phyloP scores from a whole-genome alignment of 1,140 invertebrate species.

The Drosophila melanica region DNA sequence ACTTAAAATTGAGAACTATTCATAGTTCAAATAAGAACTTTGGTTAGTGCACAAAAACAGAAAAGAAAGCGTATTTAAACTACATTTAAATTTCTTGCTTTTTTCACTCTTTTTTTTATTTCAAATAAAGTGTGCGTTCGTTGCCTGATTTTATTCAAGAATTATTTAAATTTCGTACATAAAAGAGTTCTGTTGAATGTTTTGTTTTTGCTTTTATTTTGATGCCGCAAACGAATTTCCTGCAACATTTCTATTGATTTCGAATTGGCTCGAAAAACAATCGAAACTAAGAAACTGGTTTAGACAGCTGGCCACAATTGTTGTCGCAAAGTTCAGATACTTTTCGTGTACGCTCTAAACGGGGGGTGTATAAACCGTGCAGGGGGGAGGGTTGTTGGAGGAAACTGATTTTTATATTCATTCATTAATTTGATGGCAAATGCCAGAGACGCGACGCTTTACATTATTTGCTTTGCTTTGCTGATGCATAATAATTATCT shows the following conservation, averaged over 20 bases:
- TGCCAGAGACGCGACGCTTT: conserved; percentile 24
- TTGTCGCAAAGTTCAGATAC: conserved; percentile 48
- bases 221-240: conserved; percentile 47
- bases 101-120: conserved; percentile 16
- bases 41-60: no score
- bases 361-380: neutral
- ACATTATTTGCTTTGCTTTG: conserved; percentile 22
- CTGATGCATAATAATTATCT: conserved; percentile 66
- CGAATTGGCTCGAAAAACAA: conserved; percentile 61
- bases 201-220: neutral
- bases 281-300: conserved; percentile 58
- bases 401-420: conserved; percentile 55
- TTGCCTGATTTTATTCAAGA: conserved; percentile 49
- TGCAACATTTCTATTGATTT: conserved; percentile 63
- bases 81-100: neutral
- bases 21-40: no score
- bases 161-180: conserved; percentile 63
- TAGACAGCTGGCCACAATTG: conserved; percentile 63
- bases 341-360: conserved; percentile 24
- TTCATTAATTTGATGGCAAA: conserved; percentile 62
- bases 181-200: conserved; percentile 19
- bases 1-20: no score
- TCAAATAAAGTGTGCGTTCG: conserved; percentile 36
- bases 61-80: conserved; percentile 18
- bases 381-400: neutral